phyloP scores from a whole-genome alignment of 2,888 invertebrate species.

The Bellardia bayeri region DNA sequence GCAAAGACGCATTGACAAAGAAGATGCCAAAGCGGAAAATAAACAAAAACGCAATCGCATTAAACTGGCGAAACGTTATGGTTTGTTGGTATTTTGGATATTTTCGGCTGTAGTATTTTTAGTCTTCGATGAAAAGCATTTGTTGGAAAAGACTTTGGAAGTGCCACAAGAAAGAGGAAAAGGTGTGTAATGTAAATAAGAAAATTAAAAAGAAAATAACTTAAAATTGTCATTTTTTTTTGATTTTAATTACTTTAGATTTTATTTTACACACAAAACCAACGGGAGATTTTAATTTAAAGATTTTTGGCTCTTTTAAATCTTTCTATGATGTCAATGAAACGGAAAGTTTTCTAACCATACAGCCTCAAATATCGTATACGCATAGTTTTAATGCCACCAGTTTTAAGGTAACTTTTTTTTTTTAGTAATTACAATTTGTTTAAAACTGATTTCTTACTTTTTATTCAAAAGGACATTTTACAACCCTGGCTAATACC shows the following conservation, averaged over 20 bases:
- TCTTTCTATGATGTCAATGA: conserved; percentile 70
- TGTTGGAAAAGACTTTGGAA: conserved; percentile 81
- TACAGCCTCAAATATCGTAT: conserved; percentile 80
- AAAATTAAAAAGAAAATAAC: not conserved
- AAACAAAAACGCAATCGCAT: conserved; percentile 77
- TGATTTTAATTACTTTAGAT: conserved; percentile 28
- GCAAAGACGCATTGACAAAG: conserved; percentile 75
- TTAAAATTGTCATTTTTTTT: not conserved
- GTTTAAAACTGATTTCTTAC: not conserved
- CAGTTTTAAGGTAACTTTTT: conserved; percentile 76
- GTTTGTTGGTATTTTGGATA: conserved; percentile 81
- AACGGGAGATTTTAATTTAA: conserved; percentile 80
- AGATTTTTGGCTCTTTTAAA: conserved; percentile 79
- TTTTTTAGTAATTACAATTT: not conserved
- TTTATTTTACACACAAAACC: conserved; percentile 77
- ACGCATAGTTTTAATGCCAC: conserved; percentile 68
- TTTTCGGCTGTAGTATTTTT: conserved; percentile 80
- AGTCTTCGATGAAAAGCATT: conserved; percentile 81
- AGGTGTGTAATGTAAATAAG: conserved; percentile 76
- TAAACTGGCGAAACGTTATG: conserved; percentile 77
- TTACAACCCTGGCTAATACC: conserved; percentile 87
- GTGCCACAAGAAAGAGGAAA: conserved; percentile 80
- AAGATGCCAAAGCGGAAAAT: conserved; percentile 77
- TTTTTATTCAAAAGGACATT: conserved; percentile 74
- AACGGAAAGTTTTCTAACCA: conserved; percentile 77